Evolutionary conservation across 2,888 invertebrate genomes (phyloP).

Genomic region (Drosophila birchii): DNA sequence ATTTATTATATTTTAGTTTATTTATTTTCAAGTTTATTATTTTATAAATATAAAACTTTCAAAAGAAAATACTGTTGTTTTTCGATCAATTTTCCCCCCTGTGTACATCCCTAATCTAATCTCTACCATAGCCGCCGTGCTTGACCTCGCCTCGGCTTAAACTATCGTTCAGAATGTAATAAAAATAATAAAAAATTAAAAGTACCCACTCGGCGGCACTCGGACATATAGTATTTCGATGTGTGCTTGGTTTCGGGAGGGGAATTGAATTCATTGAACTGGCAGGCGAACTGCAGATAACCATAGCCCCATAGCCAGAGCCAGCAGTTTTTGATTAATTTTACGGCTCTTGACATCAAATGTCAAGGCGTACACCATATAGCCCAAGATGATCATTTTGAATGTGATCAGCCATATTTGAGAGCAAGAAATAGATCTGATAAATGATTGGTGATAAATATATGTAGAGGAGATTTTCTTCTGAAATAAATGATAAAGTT

Average conservation of each 20-base stretch:
- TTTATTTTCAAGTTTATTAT: not conserved
- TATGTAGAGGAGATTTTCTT: not conserved
- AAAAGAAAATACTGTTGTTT: not conserved
- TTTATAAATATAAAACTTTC: not conserved
- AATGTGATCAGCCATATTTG: not conserved
- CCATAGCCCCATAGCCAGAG: not conserved
- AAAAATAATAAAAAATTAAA: slow-evolving; percentile 63
- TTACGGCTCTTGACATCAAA: slow-evolving; percentile 56
- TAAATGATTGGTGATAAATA: not conserved
- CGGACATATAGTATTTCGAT: slow-evolving; percentile 4
- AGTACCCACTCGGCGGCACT: slow-evolving; percentile 33
- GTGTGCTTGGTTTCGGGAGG: slow-evolving; percentile 14
- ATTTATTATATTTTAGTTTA: no score
- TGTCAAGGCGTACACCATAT: slow-evolving; percentile 40
- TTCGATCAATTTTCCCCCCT: not conserved
- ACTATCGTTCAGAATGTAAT: slow-evolving; percentile 54
- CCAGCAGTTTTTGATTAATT: slow-evolving; percentile 48
- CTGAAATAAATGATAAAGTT: not conserved
- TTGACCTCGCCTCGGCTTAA: slow-evolving; percentile 58
- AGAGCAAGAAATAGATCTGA: not conserved
- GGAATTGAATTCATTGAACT: slow-evolving; percentile 41
- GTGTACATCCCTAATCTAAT: slow-evolving; percentile 53
- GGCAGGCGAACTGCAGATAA: slow-evolving; percentile 24
- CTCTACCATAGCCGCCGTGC: slow-evolving; percentile 48
- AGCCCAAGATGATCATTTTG: not conserved